Base-by-base conservation (phyloP, 2,797 vertebrate species). In the Pseudochaenichthys georgianus region DNA sequence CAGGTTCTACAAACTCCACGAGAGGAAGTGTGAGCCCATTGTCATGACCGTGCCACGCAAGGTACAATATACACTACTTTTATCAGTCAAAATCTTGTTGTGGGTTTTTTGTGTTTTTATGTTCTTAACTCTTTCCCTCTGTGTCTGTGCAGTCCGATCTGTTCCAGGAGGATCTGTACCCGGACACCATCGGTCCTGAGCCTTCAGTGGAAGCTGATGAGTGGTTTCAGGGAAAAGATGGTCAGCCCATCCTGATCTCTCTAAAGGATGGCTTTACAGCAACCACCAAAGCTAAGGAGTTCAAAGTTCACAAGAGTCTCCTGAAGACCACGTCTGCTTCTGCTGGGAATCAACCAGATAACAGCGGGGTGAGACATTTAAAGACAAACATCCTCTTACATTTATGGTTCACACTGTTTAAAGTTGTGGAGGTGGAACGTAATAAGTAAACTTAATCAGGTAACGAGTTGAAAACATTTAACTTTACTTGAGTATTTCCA, bases 1-100 rank as follows among this genome's bases (percentile, higher is more conserved):
- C 85, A 98, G 97, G 77, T 98, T 98, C 93, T 98, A 97, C 92
- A 98, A 97, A 87, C 95, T 98, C 31, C 97, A 96, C 0, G 97
- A 98, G 89, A 93, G 96, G 79, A 96, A 95, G 64, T 98, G 97
- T 88, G 97, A 98, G 65, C 97, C 97, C 46, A 92, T 97, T 6
- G 94, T 95, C 53, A 98, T 97, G 96, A 98, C 96, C 0, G 97
- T 98, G 68, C 97, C 97, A 28, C 95, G 97, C 42, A 98, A 98
- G 96, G 97, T 98, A 88, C 91, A 3, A 5, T 2, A 43, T 8
- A 9, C 12, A 31, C 38, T 3, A 7, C 15, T 12, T 60, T 12
- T 2, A 19, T 67, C 28, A 28, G 4, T 51, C 21, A 34, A 12
- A n/a, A n/a, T 53, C 0, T 34, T 13, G 55, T 12, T 13, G 13